Evolutionary conservation across 2,113 vertebrate species (phyloP), one percentile per base, ranked within the genome.

Genomic region (Bos indicus): DNA sequence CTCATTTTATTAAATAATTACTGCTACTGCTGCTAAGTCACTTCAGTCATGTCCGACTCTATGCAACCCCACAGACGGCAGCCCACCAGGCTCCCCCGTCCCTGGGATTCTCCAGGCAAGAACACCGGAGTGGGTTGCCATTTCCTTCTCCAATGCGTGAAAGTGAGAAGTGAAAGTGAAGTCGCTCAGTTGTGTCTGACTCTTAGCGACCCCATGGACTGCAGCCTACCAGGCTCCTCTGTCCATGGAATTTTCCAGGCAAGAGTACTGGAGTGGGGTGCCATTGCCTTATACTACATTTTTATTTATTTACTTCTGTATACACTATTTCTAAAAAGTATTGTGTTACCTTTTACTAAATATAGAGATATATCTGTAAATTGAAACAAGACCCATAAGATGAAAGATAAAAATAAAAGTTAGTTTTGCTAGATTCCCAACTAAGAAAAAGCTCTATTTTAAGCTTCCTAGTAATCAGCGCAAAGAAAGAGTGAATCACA

Each of bases 391-490:
- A 59, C 11, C 36, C 71, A 81, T 46, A 86, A 86, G 60, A 48
- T 77, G 84, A 85, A 62, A 86, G 85, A 23, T 82, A 21, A 89
- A 97, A 88, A 78, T 88, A 36, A 81, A 81, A 86, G 52, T 48
- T 74, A 57, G 8, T 80, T 62, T 81, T 86, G 48, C 28, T 82
- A 96, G 57, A 88, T 85, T 92, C 3, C 30, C 19, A 74, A 43
- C 57, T 81, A 96, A 92, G 59, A 43, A 80, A 71, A 96, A 74
- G 30, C 51, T 92, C 30, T 56, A 81, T n/a, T 85, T 91, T 94
- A 91, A 78, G 13, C 17, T 46, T 89, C 51, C 10, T 60, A 90
- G 43, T 26, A 67, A 23, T 30, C 78, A 81, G 5, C 51, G 23
- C 51, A 85, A 92, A 94, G 54, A 93, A 91, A 40, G 36, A 80